Evolutionary conservation across 2,888 invertebrate genomes (phyloP), one percentile per base, ranked within the genome.

Genomic region (Eristalis pertinax): DNA sequence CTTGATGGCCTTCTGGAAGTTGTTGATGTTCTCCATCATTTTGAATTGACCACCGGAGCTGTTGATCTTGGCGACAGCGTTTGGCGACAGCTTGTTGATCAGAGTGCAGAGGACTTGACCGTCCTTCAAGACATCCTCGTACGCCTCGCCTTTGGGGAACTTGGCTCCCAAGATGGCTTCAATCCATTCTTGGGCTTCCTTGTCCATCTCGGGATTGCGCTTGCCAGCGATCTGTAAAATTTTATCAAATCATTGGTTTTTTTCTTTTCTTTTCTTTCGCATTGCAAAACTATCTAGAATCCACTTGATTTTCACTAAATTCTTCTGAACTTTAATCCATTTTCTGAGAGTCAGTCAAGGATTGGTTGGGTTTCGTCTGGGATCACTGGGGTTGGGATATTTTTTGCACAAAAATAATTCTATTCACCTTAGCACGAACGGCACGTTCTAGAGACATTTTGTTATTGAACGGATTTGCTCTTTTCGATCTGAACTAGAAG

Each of bases 1-100:
- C 92, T 96, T 97, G 90, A 97, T 94, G 13, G 97, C 98, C 77
- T 95, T 96, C 93, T 98, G 96, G 95, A 99, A 98, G 94, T 93
- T 92, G 94, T 97, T 98, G 93, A 99, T 98, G 95, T 99, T 99
- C 94, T 99, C 99, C 99, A 99, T 99, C 96, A 99, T 96, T 93
- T 99, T 99, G 96, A 99, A 99, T 92, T 99, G 98, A 92, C 99
- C 98, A 90, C 99, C 98, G 67, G 96, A 95, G 90, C 96, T 95
- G 95, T 99, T 99, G 94, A 99, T 96, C 94, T 99, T 99, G 92
- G 95, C 92, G 87, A 99, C 94, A 89, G 97, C 94, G 90, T 98
- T 98, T 67, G 99, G 99, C 89, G 95, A 94, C 90, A 99, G 94
- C 93, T 97, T 97, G 95, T 99, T 99, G 94, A 99, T 98, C 91